phyloP scores from a whole-genome alignment of 2,888 invertebrate genomes.

The Tenthredo notha region DNA sequence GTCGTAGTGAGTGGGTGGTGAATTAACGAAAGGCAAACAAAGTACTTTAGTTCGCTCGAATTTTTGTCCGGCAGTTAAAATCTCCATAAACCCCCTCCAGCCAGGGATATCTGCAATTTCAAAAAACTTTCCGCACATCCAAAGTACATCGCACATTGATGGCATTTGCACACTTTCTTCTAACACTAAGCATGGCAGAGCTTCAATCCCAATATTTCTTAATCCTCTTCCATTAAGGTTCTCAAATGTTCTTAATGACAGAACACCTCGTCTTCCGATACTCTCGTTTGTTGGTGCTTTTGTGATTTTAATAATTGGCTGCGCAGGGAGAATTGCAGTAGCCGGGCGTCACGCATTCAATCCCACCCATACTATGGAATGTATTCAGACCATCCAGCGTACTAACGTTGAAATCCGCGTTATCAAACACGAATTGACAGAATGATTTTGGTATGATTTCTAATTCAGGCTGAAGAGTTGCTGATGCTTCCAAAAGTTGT shows the following conservation, averaged over 20 bases:
- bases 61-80: slow-evolving; percentile 38
- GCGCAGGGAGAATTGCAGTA: slow-evolving; percentile 2
- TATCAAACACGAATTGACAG: slow-evolving; percentile 46
- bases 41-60: slow-evolving; percentile 50
- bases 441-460: background rate
- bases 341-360: slow-evolving; percentile 38
- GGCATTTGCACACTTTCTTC: slow-evolving; percentile 12
- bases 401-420: slow-evolving; percentile 42
- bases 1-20: slow-evolving; percentile 58
- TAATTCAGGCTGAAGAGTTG: slow-evolving; percentile 2
- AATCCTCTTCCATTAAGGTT: slow-evolving; percentile 49
- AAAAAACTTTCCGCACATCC: slow-evolving; percentile 57
- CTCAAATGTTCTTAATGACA: slow-evolving; percentile 32
- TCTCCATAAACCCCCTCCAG: slow-evolving; percentile 62
- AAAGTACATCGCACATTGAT: slow-evolving; percentile 39
- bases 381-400: slow-evolving; percentile 49
- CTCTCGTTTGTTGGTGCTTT: background rate
- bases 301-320: background rate
- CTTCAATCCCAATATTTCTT: slow-evolving; percentile 48
- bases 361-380: slow-evolving; percentile 48
- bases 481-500: slow-evolving; percentile 8
- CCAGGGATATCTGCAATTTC: slow-evolving; percentile 55
- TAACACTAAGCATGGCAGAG: slow-evolving; percentile 37
- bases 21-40: slow-evolving; percentile 59
- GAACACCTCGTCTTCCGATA: slow-evolving; percentile 18